Evolutionary conservation across 2,797 vertebrate genomes (phyloP).

Genomic region (Myripristis murdjan): DNA sequence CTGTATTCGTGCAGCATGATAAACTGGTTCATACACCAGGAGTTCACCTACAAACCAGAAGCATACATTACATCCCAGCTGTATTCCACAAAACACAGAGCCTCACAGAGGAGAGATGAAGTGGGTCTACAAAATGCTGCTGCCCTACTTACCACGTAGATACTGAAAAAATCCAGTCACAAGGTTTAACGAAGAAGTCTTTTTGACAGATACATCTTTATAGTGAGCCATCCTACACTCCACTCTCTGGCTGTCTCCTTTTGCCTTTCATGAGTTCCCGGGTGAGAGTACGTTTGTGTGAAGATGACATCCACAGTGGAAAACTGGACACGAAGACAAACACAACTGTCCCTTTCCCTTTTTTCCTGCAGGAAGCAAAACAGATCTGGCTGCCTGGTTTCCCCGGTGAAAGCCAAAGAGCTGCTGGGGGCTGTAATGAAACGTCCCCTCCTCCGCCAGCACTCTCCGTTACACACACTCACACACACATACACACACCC

Average conservation of each 20-base stretch:
- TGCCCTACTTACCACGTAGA: slow-evolving; percentile 89
- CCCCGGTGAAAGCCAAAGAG: slow-evolving; percentile 73
- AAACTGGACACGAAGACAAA: slow-evolving; percentile 49
- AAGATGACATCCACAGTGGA: slow-evolving; percentile 77
- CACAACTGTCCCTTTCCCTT: slow-evolving; percentile 62
- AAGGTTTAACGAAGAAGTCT: slow-evolving; percentile 85
- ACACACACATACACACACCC: slow-evolving; percentile 33
- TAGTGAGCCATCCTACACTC: slow-evolving; percentile 85
- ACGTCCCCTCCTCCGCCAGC: slow-evolving; percentile 72
- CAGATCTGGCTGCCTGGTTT: slow-evolving; percentile 78
- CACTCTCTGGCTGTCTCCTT: slow-evolving; percentile 61
- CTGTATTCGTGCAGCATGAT: slow-evolving; percentile 58
- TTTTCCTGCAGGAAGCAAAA: slow-evolving; percentile 81
- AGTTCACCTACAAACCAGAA: slow-evolving; percentile 65
- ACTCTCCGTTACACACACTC: slow-evolving; percentile 57
- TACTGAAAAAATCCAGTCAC: slow-evolving; percentile 90
- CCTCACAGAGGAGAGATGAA: slow-evolving; percentile 48
- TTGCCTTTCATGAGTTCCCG: slow-evolving; percentile 77
- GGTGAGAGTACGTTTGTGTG: slow-evolving; percentile 46
- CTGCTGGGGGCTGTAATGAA: slow-evolving; percentile 77
- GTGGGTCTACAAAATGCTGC: background rate
- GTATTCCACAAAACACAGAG: slow-evolving; percentile 43
- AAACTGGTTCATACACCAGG: slow-evolving; percentile 62
- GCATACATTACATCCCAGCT: slow-evolving; percentile 53
- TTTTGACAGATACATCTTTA: slow-evolving; percentile 86